These are phyloP conservation scores for Bombycilla garrulus DNA, from an alignment of 2,113 vertebrate species.

Conservation along the genomic window DNA sequence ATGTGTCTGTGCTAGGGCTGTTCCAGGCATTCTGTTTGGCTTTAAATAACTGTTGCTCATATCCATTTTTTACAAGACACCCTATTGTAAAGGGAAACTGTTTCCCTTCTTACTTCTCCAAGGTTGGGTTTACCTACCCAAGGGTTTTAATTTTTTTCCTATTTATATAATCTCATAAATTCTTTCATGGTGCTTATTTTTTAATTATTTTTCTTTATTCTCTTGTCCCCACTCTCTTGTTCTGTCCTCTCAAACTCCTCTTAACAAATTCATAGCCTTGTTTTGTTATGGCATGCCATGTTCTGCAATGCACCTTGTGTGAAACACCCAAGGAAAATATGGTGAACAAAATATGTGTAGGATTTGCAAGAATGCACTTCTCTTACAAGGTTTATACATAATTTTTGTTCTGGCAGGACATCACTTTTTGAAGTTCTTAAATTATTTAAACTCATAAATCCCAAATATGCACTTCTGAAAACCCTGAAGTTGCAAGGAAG, in stretches of 20 bases:
- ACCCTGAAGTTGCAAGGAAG: not conserved
- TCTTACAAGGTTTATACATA: not conserved
- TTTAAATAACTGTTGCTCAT: not conserved
- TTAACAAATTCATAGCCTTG: not conserved
- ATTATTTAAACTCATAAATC: not conserved
- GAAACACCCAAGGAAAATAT: not conserved
- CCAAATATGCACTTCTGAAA: not conserved
- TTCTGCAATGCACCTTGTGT: not conserved
- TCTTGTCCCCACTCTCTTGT: not conserved
- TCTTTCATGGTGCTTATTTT: not conserved
- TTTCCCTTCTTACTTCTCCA: not conserved
- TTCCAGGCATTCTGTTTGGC: not conserved
- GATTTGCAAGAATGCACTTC: not conserved
- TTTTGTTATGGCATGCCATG: not conserved
- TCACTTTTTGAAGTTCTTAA: not conserved
- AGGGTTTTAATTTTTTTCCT: not conserved
- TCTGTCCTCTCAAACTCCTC: not conserved
- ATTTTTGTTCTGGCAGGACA: not conserved
- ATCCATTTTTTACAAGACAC: not conserved
- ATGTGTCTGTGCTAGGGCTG: not conserved
- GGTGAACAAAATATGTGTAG: not conserved
- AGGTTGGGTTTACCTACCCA: not conserved
- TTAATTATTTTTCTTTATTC: not conserved
- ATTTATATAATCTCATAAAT: not conserved
- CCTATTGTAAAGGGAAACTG: not conserved